Evolutionary conservation across 2,797 vertebrate species (phyloP).

Genomic region (Pangasius sanitwongsei): DNA sequence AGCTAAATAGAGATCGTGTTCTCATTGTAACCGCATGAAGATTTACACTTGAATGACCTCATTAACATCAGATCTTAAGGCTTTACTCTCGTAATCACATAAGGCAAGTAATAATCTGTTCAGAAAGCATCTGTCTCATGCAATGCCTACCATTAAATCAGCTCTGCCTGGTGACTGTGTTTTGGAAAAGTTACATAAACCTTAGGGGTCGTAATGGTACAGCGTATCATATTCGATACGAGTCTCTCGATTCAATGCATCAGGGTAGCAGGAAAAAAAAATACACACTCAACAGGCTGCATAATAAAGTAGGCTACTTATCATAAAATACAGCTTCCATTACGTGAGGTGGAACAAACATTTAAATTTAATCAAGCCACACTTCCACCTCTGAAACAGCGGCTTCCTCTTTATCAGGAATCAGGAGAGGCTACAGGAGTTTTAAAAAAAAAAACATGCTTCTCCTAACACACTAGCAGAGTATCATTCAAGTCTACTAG

Average conservation of each 20-base stretch:
- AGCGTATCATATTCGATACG: background rate
- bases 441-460: background rate
- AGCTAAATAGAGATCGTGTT: background rate
- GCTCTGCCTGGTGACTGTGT: background rate
- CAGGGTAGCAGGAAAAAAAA: background rate
- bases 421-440: background rate
- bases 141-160: background rate
- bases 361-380: background rate
- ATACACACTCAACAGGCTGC: background rate
- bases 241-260: too few relatives aligned
- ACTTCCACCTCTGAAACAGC: constrained; percentile 17
- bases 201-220: background rate
- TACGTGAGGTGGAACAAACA: background rate
- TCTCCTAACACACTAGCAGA: background rate
- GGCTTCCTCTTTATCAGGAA: constrained; percentile 7
- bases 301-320: background rate
- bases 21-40: background rate
- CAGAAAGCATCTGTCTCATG: background rate
- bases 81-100: background rate
- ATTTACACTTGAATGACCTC: background rate
- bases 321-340: background rate
- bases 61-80: background rate
- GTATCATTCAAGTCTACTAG: background rate
- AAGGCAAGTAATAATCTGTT: background rate
- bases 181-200: background rate